Conservation (phyloP, 2,888 invertebrate genomes). For the Mellilla xanthometata region DNA sequence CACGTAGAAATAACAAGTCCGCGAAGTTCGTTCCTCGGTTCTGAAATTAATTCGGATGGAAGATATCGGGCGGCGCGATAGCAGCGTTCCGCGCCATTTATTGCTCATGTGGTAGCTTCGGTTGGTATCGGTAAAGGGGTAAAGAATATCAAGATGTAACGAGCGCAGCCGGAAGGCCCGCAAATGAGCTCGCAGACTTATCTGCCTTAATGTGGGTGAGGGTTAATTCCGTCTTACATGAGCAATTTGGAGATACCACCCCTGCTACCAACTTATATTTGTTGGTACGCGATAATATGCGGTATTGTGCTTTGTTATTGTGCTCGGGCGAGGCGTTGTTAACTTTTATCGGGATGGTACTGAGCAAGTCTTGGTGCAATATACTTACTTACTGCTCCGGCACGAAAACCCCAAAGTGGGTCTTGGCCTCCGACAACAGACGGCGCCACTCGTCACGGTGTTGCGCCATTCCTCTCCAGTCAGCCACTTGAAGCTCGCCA, state of each 20-base stretch:
- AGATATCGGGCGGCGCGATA: conserved; percentile 79
- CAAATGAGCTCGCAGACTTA: conserved; percentile 82
- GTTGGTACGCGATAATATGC: conserved; percentile 46
- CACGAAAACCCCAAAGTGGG: too few relatives aligned
- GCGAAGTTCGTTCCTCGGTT: conserved; percentile 76
- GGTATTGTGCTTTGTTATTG: conserved; percentile 38
- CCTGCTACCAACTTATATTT: conserved; percentile 59
- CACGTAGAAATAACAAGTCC: conserved; percentile 79
- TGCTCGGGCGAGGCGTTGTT: conserved; percentile 22
- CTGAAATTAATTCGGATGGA: conserved; percentile 82
- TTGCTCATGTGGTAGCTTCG: conserved; percentile 81
- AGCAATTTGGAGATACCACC: conserved; percentile 78
- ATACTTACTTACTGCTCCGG: too few relatives aligned
- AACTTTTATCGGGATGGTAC: conserved; percentile 15
- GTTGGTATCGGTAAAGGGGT: conserved; percentile 79
- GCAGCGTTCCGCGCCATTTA: conserved; percentile 82
- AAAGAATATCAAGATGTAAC: conserved; percentile 83
- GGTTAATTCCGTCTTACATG: conserved; percentile 82
- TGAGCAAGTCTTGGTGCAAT: not conserved
- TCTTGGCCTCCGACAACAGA: too few relatives aligned
- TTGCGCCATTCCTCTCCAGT: too few relatives aligned
- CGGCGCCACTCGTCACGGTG: too few relatives aligned
- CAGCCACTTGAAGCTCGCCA: too few relatives aligned
- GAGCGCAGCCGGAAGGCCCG: conserved; percentile 80
- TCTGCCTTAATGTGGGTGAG: conserved; percentile 80